Evolutionary conservation across 2,888 invertebrate species (phyloP).

Genomic region (Folsomia candida): DNA sequence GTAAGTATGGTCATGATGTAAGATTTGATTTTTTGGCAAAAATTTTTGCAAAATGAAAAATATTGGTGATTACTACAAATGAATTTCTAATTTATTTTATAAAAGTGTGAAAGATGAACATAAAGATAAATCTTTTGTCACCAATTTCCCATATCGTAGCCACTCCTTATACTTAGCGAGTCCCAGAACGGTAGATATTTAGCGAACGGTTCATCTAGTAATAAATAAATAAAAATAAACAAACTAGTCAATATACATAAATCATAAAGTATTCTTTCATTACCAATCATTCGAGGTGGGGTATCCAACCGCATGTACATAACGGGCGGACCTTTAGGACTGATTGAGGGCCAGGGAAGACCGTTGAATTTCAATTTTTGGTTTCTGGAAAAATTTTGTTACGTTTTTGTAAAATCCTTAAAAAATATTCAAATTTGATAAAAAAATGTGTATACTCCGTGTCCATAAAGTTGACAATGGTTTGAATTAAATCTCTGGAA

Average conservation of each 20-base stretch:
- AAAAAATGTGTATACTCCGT: slow-evolving; percentile 33
- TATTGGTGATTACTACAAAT: too few species aligned
- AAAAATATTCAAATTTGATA: too few species aligned
- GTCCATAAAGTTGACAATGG: slow-evolving; percentile 43
- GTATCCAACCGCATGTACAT: slow-evolving; percentile 46
- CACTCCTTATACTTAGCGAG: slow-evolving; percentile 36
- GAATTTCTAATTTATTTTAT: too few species aligned
- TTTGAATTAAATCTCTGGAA: slow-evolving; percentile 37
- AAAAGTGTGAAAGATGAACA: too few species aligned
- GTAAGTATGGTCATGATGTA: too few species aligned
- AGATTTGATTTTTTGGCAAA: too few species aligned
- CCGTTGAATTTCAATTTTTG: slow-evolving; percentile 38
- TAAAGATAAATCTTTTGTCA: too few species aligned
- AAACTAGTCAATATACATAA: too few species aligned
- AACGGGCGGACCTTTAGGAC: slow-evolving; percentile 38
- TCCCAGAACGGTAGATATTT: slow-evolving; percentile 46
- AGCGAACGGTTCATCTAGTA: slow-evolving; percentile 46
- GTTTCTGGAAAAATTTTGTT: slow-evolving; percentile 16
- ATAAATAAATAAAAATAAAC: too few species aligned
- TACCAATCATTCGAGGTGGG: slow-evolving; percentile 38
- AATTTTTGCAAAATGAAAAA: too few species aligned
- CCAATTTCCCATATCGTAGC: slow-evolving; percentile 23
- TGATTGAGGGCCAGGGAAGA: slow-evolving; percentile 39
- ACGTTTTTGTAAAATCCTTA: neutral
- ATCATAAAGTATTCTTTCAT: too few species aligned